phyloP scores from a whole-genome alignment of 2,113 vertebrate species.

The Otus sunia region DNA sequence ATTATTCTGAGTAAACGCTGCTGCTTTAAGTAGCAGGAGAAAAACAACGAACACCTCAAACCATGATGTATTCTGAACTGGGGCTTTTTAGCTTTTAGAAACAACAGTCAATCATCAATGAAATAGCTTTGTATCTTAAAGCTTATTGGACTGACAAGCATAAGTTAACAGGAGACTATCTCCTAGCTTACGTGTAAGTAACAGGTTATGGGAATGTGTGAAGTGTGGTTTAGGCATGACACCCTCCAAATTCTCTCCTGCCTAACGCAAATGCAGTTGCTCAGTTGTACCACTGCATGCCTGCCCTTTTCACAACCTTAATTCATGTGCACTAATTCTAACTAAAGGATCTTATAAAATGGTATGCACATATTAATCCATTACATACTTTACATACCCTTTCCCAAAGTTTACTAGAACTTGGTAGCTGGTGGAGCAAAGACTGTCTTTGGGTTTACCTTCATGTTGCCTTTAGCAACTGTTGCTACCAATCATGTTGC shows the following conservation, averaged over 20 bases:
- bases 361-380: background rate
- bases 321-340: background rate
- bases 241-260: background rate
- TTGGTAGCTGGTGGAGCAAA: background rate
- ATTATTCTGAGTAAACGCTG: background rate
- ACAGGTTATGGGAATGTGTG: background rate
- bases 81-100: background rate
- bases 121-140: background rate
- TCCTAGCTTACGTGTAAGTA: background rate
- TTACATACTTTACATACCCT: background rate
- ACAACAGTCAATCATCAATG: background rate
- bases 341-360: background rate
- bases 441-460: background rate
- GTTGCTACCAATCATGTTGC: background rate
- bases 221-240: background rate
- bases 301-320: background rate
- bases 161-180: background rate
- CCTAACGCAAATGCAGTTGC: background rate
- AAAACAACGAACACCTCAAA: background rate
- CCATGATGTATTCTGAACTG: background rate
- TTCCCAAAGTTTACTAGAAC: background rate
- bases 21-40: background rate
- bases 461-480: background rate
- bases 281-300: background rate
- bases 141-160: background rate